Evolutionary conservation across 2,113 vertebrate genomes (phyloP).

Genomic region (Melanerpes aurifrons): DNA sequence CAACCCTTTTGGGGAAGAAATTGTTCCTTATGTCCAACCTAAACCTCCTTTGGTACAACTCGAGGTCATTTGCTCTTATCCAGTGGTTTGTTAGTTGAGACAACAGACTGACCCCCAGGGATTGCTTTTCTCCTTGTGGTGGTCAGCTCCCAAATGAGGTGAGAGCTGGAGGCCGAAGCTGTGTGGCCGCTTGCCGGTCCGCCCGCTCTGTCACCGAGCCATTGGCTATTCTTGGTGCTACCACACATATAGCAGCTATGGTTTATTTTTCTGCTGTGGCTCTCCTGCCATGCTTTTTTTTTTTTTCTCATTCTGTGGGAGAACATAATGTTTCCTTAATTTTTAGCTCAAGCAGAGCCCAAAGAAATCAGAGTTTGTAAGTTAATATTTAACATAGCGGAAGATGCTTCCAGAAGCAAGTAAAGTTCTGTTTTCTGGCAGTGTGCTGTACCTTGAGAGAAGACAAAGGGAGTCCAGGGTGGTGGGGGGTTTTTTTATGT

Average conservation of each 20-base stretch:
- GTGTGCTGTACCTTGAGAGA: neutral
- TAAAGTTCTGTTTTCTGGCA: neutral
- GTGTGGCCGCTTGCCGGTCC: neutral
- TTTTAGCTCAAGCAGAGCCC: constrained; percentile 18
- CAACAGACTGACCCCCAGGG: too few relatives aligned
- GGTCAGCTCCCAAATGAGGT: neutral
- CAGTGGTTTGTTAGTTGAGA: too few relatives aligned
- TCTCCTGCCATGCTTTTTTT: neutral
- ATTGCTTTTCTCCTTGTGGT: neutral
- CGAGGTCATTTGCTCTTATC: too few relatives aligned
- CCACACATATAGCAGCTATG: neutral
- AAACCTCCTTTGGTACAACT: too few relatives aligned
- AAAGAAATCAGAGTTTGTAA: neutral
- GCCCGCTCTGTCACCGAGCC: neutral
- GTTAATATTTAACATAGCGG: neutral
- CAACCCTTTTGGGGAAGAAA: too few relatives aligned
- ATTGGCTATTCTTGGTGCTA: neutral
- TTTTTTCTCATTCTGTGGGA: neutral
- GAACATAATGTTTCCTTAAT: constrained; percentile 46
- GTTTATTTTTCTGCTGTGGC: neutral
- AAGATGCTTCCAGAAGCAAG: constrained; percentile 12
- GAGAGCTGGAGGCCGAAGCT: neutral
- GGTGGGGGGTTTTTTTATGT: neutral
- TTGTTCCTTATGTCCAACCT: too few relatives aligned
- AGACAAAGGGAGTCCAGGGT: neutral